Conservation (phyloP, 2,113 vertebrate species). For the Vulpes vulpes region DNA sequence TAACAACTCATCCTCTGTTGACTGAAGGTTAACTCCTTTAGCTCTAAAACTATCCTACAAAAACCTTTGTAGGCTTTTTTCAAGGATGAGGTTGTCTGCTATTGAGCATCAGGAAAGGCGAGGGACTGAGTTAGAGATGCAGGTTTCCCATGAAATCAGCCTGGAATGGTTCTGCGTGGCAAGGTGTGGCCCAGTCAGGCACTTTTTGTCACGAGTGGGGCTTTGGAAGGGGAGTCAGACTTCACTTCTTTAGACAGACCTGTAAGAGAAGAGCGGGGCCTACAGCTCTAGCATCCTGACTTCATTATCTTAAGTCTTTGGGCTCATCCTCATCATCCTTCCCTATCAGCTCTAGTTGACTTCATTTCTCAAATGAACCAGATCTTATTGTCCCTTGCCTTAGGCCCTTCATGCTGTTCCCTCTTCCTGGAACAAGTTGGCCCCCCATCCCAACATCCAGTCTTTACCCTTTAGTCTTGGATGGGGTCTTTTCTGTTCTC, state of each 20-base stretch:
- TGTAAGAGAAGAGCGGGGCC: not conserved
- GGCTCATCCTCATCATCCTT: not conserved
- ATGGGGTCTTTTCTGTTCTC: not conserved
- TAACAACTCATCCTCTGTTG: not conserved
- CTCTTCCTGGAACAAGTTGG: not conserved
- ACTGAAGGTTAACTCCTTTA: not conserved
- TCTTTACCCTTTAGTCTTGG: not conserved
- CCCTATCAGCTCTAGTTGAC: not conserved
- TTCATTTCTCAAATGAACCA: not conserved
- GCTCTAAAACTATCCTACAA: not conserved
- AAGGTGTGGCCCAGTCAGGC: not conserved
- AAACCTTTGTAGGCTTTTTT: constrained; percentile 8
- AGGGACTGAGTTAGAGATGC: not conserved
- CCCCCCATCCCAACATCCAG: not conserved
- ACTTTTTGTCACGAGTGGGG: not conserved
- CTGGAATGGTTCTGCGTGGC: not conserved
- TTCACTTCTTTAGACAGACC: not conserved
- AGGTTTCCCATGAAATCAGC: not conserved
- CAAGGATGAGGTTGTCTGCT: not conserved
- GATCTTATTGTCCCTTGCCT: not conserved
- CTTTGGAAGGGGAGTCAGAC: not conserved
- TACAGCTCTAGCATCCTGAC: not conserved
- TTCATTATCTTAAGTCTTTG: not conserved
- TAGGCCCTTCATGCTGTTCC: not conserved
- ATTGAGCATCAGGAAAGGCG: not conserved